A percentile compares a stretch with the other conserved stretches of the same genome.
Evolutionary conservation across 2,797 vertebrate species (phyloP).

Genomic region (Euthynnus affinis): DNA sequence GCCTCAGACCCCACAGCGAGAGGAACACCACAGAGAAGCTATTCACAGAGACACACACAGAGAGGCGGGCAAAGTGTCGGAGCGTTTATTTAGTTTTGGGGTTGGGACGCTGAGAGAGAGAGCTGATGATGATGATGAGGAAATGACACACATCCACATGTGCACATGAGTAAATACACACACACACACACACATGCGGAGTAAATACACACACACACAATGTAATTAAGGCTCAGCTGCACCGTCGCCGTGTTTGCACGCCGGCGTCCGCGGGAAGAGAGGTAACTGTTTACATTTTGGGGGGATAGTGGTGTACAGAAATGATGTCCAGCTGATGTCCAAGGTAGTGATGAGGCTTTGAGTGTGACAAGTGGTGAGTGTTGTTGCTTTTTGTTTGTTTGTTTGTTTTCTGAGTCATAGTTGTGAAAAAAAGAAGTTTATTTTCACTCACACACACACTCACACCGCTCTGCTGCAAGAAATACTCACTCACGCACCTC

Average conservation of each 20-base stretch:
- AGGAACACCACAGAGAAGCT: conserved; percentile 55
- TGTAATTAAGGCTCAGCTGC: conserved; percentile 33
- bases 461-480: too few species aligned
- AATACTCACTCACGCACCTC: too few species aligned
- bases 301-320: neutral
- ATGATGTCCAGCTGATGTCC: neutral
- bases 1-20: conserved; percentile 64
- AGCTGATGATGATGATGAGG: conserved; percentile 33
- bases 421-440: too few species aligned
- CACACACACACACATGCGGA: too few species aligned
- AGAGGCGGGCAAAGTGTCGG: conserved; percentile 47
- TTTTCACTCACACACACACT: too few species aligned
- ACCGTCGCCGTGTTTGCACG: conserved; percentile 13
- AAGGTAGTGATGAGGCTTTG: too few species aligned
- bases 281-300: conserved; percentile 20
- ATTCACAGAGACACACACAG: conserved; percentile 51
- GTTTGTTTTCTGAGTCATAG: neutral
- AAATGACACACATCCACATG: conserved; percentile 64
- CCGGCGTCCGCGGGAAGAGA: conserved; percentile 30
- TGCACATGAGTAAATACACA: conserved; percentile 62
- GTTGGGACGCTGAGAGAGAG: conserved; percentile 50
- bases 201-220: conserved; percentile 40
- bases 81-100: conserved; percentile 73
- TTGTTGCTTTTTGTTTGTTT: neutral
- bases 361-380: neutral